Evolutionary conservation across 2,113 vertebrate genomes (phyloP).

Genomic region (Clarias macrocephalus): DNA sequence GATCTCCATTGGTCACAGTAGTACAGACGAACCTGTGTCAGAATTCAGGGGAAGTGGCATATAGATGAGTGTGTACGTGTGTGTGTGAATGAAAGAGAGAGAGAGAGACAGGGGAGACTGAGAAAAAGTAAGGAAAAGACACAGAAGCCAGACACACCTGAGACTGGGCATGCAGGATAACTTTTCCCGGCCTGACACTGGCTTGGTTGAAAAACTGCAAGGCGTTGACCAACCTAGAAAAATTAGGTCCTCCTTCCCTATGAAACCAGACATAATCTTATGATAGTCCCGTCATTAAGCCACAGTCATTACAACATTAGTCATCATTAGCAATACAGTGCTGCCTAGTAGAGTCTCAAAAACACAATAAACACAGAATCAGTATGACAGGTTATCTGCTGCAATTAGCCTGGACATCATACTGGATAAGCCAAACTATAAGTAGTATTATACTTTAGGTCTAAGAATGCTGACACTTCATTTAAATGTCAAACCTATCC

Average conservation of each 20-base stretch:
- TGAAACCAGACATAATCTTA: conserved; percentile 8
- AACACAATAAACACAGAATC: not conserved
- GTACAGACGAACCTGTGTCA: conserved; percentile 55
- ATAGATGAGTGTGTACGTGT: not conserved
- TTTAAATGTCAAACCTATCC: too few relatives aligned
- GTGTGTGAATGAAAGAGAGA: not conserved
- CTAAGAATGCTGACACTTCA: not conserved
- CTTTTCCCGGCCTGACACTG: conserved; percentile 28
- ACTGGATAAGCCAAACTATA: not conserved
- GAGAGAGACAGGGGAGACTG: not conserved
- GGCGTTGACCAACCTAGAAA: conserved; percentile 69
- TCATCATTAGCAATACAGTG: conserved; percentile 12
- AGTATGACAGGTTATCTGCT: not conserved
- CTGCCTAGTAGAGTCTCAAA: not conserved
- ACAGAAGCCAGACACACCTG: conserved; percentile 53
- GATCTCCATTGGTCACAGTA: conserved; percentile 67
- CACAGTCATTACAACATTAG: conserved; percentile 16
- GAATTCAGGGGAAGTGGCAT: not conserved
- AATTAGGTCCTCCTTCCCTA: conserved; percentile 74
- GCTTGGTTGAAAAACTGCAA: conserved; percentile 66
- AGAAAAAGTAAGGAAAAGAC: too few relatives aligned
- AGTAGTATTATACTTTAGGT: not conserved
- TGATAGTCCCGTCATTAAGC: not conserved
- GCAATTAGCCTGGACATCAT: not conserved
- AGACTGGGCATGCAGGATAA: conserved; percentile 57